Evolutionary conservation across 1,140 invertebrate species (phyloP), one percentile per base, ranked within the genome.

Genomic region (Oncopodura yosiiana): DNA sequence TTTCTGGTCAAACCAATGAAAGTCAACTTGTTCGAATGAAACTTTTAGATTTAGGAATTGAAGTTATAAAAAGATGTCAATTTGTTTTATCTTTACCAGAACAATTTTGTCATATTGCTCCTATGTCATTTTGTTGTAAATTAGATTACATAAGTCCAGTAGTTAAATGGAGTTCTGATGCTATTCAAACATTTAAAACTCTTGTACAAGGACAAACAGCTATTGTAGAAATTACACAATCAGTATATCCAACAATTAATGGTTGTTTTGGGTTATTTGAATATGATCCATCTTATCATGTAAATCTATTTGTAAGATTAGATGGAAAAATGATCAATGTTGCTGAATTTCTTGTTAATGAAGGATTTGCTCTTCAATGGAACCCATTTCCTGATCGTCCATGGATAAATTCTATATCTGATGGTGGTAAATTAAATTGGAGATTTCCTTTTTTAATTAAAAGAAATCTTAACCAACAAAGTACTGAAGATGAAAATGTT

Each of bases 351-450:
- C 44, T 46, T 18, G 27, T 30, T 19, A 34, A 46, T 21, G 44
- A 46, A 46, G 44, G 44, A 2, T 18, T 46, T 1, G 44, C n/a
- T 3, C 34, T 46, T 14, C 44, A 30, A 18, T 46, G 44, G 44
- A 46, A 46, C 34, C 16, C 34, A 16, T 46, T 32, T 9, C 30
- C 30, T 14, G 30, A 30, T 27, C 30, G 44, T 32, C 44, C 44
- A 0, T 46, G n/a, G n/a, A n/a, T n/a, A n/a, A n/a, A n/a, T n/a
- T n/a, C n/a, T n/a, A n/a, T n/a, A n/a, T n/a, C n/a, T n/a, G n/a
- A n/a, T n/a, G n/a, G n/a, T n/a, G n/a, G n/a, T n/a, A n/a, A n/a
- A n/a, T n/a, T n/a, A n/a, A n/a, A n/a, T n/a, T n/a, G n/a, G n/a
- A n/a, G n/a, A n/a, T n/a, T n/a, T n/a, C n/a, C n/a, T n/a, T n/a